phyloP scores from a whole-genome alignment of 2,888 invertebrate genomes.

The Nipponacmea schrenckii region DNA sequence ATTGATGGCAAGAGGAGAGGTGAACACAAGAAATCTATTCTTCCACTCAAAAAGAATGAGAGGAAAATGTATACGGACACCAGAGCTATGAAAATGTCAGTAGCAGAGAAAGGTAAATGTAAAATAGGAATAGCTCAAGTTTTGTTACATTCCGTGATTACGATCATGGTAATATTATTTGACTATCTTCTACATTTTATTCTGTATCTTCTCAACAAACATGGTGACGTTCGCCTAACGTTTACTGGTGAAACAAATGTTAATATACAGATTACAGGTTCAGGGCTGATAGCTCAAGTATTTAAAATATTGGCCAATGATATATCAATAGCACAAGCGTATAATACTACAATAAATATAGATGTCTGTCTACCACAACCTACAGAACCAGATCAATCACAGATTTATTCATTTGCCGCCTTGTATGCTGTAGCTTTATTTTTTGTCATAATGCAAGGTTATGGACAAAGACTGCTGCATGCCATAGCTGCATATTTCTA shows the following conservation, averaged over 20 bases:
- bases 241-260: slow-evolving; percentile 4
- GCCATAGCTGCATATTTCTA: slow-evolving; percentile 17
- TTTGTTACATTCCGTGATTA: background rate
- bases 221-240: slow-evolving; percentile 8
- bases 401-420: background rate
- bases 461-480: slow-evolving; percentile 10
- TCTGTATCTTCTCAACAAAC: background rate
- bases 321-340: slow-evolving; percentile 7
- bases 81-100: background rate
- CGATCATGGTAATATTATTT: slow-evolving; percentile 4
- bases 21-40: background rate
- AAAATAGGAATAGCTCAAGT: slow-evolving; percentile 14
- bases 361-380: slow-evolving; percentile 10
- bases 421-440: background rate
- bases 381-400: background rate
- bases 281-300: slow-evolving; percentile 4
- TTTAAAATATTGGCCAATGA: slow-evolving; percentile 10
- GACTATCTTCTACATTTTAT: slow-evolving; percentile 10
- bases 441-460: slow-evolving; percentile 13
- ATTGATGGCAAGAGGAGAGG: slow-evolving; percentile 2
- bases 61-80: slow-evolving; percentile 13
- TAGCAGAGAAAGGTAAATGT: background rate
- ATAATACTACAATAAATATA: slow-evolving; percentile 12
- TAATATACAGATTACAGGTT: slow-evolving; percentile 3
- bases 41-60: slow-evolving; percentile 12